phyloP scores from a whole-genome alignment of 2,113 vertebrate species.

The Columba livia region DNA sequence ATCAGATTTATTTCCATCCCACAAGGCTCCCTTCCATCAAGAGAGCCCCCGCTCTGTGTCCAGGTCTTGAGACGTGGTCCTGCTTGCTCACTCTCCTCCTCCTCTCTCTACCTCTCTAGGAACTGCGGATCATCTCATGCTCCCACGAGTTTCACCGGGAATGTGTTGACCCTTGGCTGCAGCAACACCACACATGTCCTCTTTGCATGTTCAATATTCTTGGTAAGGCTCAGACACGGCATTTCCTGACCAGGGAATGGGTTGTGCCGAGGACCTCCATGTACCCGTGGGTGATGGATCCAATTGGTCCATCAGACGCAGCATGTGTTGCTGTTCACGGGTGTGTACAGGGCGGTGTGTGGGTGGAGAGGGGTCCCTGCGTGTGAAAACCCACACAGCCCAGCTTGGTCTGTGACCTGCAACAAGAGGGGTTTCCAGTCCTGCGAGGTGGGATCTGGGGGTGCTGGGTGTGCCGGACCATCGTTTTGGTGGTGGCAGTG shows the following conservation, averaged over 20 bases:
- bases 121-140: slow-evolving; percentile 94
- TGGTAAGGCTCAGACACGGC: slow-evolving; percentile 77
- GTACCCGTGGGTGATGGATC: background rate
- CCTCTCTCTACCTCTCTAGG: slow-evolving; percentile 72
- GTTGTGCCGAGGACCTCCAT: background rate
- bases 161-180: slow-evolving; percentile 96
- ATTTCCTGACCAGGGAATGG: background rate
- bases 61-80: background rate
- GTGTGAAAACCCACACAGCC: rapidly evolving
- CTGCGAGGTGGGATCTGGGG: background rate
- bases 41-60: background rate
- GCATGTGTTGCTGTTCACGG: rapidly evolving
- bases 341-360: background rate
- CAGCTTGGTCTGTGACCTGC: background rate
- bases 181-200: slow-evolving; percentile 93
- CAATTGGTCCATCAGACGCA: background rate
- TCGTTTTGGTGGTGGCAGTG: background rate
- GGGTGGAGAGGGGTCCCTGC: background rate
- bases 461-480: background rate
- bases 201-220: slow-evolving; percentile 99
- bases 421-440: background rate
- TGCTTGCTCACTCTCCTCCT: background rate
- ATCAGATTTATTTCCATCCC: background rate
- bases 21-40: background rate
- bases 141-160: slow-evolving; percentile 94